These are phyloP conservation scores for Diachasma alloeum DNA, from an alignment of 1,140 invertebrate species.

Conservation along the genomic window DNA sequence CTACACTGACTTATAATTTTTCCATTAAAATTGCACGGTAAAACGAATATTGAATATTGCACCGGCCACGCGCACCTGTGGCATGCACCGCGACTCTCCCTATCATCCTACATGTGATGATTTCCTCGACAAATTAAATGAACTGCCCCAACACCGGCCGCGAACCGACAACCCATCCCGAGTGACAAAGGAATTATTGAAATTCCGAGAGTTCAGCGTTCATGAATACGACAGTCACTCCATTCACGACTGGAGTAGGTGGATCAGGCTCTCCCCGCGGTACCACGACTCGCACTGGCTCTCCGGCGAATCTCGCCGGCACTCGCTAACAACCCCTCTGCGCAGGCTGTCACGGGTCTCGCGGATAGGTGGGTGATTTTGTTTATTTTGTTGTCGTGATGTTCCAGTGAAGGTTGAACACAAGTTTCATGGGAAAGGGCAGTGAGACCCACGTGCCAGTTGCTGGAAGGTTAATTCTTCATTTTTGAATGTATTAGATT, in stretches of 20 bases:
- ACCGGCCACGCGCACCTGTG: too few species aligned
- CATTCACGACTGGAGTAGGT: not conserved
- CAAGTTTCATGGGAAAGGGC: not conserved
- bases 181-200: too few species aligned
- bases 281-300: not conserved
- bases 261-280: not conserved
- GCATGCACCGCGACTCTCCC: too few species aligned
- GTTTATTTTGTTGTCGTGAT: not conserved
- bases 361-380: not conserved
- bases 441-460: not conserved
- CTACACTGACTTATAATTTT: too few species aligned
- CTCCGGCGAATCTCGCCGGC: not conserved
- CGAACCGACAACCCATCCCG: too few species aligned
- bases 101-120: too few species aligned
- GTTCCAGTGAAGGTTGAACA: not conserved
- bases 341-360: not conserved
- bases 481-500: too few species aligned
- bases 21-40: too few species aligned
- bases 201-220: not conserved
- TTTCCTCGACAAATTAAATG: too few species aligned
- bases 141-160: too few species aligned
- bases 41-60: too few species aligned
- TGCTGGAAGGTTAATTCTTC: too few species aligned
- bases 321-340: not conserved
- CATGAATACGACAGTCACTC: not conserved